A percentile compares a stretch with the other conserved stretches of the same genome.
These are phyloP conservation scores for Achroia grisella DNA, from an alignment of 1,140 invertebrate species.

Conservation along the genomic window DNA sequence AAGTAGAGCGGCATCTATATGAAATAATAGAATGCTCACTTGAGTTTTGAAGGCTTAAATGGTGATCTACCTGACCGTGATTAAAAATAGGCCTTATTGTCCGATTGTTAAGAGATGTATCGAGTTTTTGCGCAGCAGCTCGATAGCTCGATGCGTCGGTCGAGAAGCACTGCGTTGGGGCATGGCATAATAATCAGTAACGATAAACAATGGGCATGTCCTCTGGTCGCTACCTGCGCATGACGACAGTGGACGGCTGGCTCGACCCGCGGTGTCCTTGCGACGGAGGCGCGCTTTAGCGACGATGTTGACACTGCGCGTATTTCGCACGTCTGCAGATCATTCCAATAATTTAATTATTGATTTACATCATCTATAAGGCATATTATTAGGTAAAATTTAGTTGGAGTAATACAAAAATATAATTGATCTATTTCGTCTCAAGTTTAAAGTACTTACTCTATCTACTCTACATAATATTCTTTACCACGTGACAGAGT, in stretches of 20 bases:
- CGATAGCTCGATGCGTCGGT: conserved; percentile 22
- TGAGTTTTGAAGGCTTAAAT: conserved; percentile 1
- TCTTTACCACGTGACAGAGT: too few relatives aligned
- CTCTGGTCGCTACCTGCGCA: conserved; percentile 64
- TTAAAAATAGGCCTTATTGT: conserved; percentile 13
- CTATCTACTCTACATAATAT: too few relatives aligned
- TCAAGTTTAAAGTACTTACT: too few relatives aligned
- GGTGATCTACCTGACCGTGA: background rate
- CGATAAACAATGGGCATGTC: conserved; percentile 69
- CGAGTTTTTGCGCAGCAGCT: conserved; percentile 40
- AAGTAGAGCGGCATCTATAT: conserved; percentile 3
- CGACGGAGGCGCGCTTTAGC: conserved; percentile 5
- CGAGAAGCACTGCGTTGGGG: conserved; percentile 45
- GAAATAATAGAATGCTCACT: too few relatives aligned
- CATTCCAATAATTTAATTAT: conserved; percentile 6
- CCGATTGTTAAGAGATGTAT: conserved; percentile 30
- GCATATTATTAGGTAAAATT: background rate
- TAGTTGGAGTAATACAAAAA: too few relatives aligned
- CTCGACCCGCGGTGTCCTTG: conserved; percentile 63
- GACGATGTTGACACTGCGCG: conserved; percentile 17
- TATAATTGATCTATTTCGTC: too few relatives aligned
- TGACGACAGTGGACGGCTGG: conserved; percentile 60
- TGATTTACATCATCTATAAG: background rate
- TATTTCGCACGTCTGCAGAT: conserved; percentile 29
- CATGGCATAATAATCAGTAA: conserved; percentile 69